Conservation (phyloP, 2,888 invertebrate genomes). For the Diaperis boleti region DNA sequence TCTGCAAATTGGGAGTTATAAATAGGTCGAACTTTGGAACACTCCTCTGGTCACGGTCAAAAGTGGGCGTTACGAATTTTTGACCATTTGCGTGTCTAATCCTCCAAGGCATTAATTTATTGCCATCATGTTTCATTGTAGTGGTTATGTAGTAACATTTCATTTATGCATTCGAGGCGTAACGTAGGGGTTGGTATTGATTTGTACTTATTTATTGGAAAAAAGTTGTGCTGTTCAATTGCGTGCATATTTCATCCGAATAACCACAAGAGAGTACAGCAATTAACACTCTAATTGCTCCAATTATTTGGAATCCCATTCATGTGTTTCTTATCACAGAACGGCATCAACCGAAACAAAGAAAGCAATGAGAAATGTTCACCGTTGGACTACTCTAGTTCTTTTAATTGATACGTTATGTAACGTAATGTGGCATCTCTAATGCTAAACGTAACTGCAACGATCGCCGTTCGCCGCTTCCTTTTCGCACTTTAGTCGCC, state of each 20-base stretch:
- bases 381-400: conserved; percentile 1
- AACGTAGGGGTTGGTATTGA: background rate
- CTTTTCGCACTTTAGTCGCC: background rate
- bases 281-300: too few species aligned
- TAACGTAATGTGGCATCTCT: background rate
- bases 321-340: background rate
- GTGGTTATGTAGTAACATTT: background rate
- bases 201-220: too few species aligned
- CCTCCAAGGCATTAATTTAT: background rate
- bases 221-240: too few species aligned
- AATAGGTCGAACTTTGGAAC: background rate
- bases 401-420: background rate
- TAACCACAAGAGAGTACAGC: too few species aligned
- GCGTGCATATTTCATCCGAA: too few species aligned
- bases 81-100: conserved; percentile 8
- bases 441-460: background rate
- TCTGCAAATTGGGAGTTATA: background rate
- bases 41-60: background rate
- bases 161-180: background rate
- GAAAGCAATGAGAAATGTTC: conserved; percentile 9
- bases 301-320: background rate
- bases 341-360: background rate
- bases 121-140: background rate
- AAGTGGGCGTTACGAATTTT: background rate
- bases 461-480: background rate